Evolutionary conservation across 1,140 invertebrate species (phyloP).

Genomic region (Bilobella aurantiaca): DNA sequence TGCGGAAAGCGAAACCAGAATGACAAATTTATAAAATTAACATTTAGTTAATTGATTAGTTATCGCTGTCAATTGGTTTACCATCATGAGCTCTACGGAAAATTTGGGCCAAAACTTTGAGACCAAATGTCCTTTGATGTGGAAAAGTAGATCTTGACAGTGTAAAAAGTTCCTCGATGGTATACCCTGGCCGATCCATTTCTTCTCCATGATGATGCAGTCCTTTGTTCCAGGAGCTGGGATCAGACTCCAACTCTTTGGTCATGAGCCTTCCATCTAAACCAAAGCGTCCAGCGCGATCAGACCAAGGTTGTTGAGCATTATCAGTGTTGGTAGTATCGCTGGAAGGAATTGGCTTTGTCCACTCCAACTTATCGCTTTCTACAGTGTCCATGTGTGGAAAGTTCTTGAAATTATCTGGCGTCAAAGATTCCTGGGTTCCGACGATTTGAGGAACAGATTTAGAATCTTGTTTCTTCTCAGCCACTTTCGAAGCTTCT

Average conservation of each 20-base stretch:
- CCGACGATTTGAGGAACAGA: too few species aligned
- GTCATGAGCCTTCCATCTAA: constrained; percentile 53
- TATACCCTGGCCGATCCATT: constrained; percentile 77
- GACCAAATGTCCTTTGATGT: constrained; percentile 67
- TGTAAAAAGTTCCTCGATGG: constrained; percentile 71
- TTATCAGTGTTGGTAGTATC: neutral
- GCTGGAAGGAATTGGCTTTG: constrained; percentile 43
- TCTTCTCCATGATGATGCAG: constrained; percentile 87
- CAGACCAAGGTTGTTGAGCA: too few species aligned
- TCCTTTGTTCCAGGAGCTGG: constrained; percentile 51
- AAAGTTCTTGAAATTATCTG: constrained; percentile 57
- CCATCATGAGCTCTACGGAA: constrained; percentile 59
- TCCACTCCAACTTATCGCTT: constrained; percentile 74
- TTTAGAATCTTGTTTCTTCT: constrained; percentile 32
- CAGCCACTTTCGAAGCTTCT: constrained; percentile 16
- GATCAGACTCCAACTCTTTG: constrained; percentile 53
- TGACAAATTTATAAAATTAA: neutral
- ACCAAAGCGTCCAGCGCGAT: constrained; percentile 51
- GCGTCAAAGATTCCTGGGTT: constrained; percentile 46
- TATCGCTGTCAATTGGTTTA: constrained; percentile 34
- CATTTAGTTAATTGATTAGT: constrained; percentile 4
- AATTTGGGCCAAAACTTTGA: constrained; percentile 67
- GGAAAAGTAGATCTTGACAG: constrained; percentile 53
- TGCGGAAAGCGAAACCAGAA: neutral
- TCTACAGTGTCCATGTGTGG: constrained; percentile 71